phyloP scores from a whole-genome alignment of 2,113 vertebrate genomes.

The Ammodytes marinus region DNA sequence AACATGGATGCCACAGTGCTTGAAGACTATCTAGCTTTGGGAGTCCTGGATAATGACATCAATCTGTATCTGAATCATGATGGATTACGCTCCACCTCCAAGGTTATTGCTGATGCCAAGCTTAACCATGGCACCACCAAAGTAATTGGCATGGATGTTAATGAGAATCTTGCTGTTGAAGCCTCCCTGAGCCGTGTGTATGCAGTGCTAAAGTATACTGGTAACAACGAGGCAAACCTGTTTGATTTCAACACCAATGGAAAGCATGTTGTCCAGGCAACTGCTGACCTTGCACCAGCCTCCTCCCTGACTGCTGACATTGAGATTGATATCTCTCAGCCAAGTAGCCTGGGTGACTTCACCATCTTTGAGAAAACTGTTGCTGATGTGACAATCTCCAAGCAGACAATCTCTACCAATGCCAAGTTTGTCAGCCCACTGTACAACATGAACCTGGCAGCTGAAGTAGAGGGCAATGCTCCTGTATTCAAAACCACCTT shows the following conservation, averaged over 20 bases:
- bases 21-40: conserved; percentile 80
- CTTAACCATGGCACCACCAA: conserved; percentile 70
- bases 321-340: conserved; percentile 86
- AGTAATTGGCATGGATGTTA: conserved; percentile 84
- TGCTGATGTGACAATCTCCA: conserved; percentile 79
- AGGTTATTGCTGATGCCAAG: conserved; percentile 82
- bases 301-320: conserved; percentile 83
- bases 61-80: conserved; percentile 87
- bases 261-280: conserved; percentile 84
- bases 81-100: conserved; percentile 85
- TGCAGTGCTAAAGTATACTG: conserved; percentile 84
- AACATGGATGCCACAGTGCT: conserved; percentile 84
- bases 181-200: conserved; percentile 84
- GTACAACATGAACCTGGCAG: conserved; percentile 85
- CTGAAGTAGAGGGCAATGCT: conserved; percentile 80
- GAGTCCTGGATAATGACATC: conserved; percentile 85
- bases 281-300: conserved; percentile 84
- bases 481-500: conserved; percentile 82
- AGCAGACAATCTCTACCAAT: conserved; percentile 85
- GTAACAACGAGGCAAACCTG: conserved; percentile 81
- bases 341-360: conserved; percentile 81
- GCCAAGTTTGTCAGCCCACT: conserved; percentile 86
- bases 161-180: conserved; percentile 88
- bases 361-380: conserved; percentile 79
- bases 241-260: conserved; percentile 81